A percentile compares a stretch with the other conserved stretches of the same genome.
phyloP scores from a whole-genome alignment of 2,113 vertebrate genomes.

The Nerophis lumbriciformis region DNA sequence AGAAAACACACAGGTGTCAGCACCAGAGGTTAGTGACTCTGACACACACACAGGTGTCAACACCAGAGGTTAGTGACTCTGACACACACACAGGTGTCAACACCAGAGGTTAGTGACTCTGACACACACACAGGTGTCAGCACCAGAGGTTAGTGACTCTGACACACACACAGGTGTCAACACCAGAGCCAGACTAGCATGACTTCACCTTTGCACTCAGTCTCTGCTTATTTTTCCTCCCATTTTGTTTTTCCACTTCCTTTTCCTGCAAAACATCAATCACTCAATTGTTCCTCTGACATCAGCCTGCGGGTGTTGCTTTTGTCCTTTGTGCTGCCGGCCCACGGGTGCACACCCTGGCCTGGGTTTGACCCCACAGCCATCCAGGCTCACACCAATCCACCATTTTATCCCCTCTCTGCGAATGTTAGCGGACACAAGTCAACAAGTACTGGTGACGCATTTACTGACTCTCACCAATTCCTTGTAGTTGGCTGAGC shows the following conservation, averaged over 20 bases:
- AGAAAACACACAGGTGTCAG: too few species aligned
- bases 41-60: too few species aligned
- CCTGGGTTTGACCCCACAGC: slow-evolving; percentile 47
- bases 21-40: too few species aligned
- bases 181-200: slow-evolving; percentile 39
- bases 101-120: too few species aligned
- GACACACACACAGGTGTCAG: too few species aligned
- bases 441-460: slow-evolving; percentile 28
- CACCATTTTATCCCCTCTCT: slow-evolving; percentile 33
- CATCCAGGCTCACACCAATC: slow-evolving; percentile 7
- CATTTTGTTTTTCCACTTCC: slow-evolving; percentile 27
- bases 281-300: slow-evolving; percentile 10
- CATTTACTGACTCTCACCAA: slow-evolving; percentile 3
- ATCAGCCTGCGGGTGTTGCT: slow-evolving; percentile 12
- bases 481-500: too few species aligned
- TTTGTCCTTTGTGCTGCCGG: neutral
- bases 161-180: too few species aligned
- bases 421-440: slow-evolving; percentile 58
- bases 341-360: slow-evolving; percentile 17
- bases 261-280: slow-evolving; percentile 25
- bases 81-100: too few species aligned
- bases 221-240: slow-evolving; percentile 36
- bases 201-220: slow-evolving; percentile 37
- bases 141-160: too few species aligned
- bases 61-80: too few species aligned